These are phyloP conservation scores for Brachypteracias leptosomus DNA, from an alignment of 2,113 vertebrate species.

Conservation along the genomic window DNA sequence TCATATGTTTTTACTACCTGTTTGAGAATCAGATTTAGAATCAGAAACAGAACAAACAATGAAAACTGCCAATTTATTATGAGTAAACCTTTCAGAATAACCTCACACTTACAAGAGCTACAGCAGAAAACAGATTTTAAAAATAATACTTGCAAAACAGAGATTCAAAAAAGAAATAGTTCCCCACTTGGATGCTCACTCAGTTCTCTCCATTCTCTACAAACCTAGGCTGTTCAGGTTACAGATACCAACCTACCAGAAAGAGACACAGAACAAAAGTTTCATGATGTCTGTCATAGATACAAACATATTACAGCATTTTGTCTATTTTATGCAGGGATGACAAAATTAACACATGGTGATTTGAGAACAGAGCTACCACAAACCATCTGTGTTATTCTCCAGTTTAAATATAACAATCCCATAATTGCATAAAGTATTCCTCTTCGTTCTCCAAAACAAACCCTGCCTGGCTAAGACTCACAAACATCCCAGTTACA, in stretches of 20 bases:
- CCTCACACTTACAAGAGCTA: neutral
- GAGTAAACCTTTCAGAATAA: neutral
- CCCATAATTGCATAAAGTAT: neutral
- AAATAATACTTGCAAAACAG: neutral
- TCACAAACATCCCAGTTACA: slow-evolving; percentile 20
- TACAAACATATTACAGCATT: neutral
- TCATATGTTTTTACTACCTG: neutral
- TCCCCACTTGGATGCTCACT: neutral
- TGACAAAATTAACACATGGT: neutral
- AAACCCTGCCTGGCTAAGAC: neutral
- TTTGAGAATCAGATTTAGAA: neutral
- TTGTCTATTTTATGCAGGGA: neutral
- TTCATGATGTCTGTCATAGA: neutral
- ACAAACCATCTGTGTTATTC: neutral
- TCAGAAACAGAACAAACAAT: neutral
- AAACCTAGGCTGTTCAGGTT: neutral
- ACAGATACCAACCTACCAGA: neutral
- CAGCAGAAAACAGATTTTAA: neutral
- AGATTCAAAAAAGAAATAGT: neutral
- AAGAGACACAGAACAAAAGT: neutral
- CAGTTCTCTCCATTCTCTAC: neutral
- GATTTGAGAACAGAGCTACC: neutral
- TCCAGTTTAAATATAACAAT: neutral
- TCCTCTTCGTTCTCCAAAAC: neutral
- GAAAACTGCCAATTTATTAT: neutral